Evolutionary conservation across 2,113 vertebrate genomes (phyloP).

Genomic region (Prionailurus bengalensis): DNA sequence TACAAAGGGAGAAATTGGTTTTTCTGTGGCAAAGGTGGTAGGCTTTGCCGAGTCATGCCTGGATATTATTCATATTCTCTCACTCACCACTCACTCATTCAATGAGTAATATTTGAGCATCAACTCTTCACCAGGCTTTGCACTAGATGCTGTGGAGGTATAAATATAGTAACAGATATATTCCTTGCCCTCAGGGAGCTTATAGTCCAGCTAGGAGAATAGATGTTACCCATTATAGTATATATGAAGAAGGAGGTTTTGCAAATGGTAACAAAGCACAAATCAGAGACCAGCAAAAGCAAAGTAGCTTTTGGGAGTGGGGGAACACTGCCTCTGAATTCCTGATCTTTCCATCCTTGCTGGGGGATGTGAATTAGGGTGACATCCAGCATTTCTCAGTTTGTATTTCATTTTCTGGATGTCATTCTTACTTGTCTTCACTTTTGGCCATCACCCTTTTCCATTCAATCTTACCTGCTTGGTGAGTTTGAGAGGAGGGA

Average conservation of each 20-base stretch:
- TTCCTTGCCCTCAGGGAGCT: neutral
- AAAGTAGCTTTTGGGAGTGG: neutral
- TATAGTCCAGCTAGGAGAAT: neutral
- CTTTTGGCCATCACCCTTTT: neutral
- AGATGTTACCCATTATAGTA: neutral
- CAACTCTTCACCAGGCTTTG: neutral
- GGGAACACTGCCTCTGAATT: neutral
- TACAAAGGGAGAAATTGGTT: neutral
- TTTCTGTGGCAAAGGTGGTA: neutral
- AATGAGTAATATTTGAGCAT: neutral
- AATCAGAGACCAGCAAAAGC: neutral
- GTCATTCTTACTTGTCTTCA: neutral
- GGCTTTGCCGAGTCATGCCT: neutral
- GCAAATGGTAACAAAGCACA: neutral
- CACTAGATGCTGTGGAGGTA: neutral
- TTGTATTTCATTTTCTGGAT: neutral
- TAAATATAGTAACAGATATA: neutral
- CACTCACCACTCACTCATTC: neutral
- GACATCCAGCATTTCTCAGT: neutral
- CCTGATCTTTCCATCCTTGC: neutral
- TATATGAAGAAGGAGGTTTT: neutral
- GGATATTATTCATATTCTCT: neutral
- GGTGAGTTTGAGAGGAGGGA: neutral
- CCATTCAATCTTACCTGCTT: neutral
- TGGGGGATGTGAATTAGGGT: neutral